Conservation (phyloP, 2,113 vertebrate species). For the Pogonocichla stellata region DNA sequence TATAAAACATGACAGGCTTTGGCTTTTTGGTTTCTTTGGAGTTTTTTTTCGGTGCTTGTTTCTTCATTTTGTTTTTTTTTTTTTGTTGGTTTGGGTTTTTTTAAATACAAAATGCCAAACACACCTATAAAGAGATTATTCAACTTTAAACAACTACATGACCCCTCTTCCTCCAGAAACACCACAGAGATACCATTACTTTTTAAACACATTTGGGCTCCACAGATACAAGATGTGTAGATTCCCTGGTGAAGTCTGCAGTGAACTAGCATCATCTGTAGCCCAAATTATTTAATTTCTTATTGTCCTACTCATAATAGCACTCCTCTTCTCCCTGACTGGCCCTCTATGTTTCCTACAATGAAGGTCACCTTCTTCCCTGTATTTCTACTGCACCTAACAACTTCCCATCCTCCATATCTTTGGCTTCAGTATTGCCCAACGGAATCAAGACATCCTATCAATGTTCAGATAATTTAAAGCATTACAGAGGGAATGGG, state of each 20-base stretch:
- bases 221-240: background rate
- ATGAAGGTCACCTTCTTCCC: background rate
- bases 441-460: background rate
- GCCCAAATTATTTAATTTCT: background rate
- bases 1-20: background rate
- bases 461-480: background rate
- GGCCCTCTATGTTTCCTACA: background rate
- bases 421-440: background rate
- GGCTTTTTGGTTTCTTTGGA: background rate
- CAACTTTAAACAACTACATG: background rate
- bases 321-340: background rate
- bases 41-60: too few relatives aligned
- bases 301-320: background rate
- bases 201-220: background rate
- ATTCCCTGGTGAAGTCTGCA: background rate
- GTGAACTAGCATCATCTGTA: background rate
- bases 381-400: background rate
- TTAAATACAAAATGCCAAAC: background rate
- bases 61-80: too few relatives aligned
- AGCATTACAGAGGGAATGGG: background rate
- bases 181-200: background rate
- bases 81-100: background rate
- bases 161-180: background rate
- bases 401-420: background rate
- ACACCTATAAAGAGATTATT: background rate